These are phyloP conservation scores for Eremobia ochroleuca DNA, from an alignment of 2,888 invertebrate species.

Conservation along the genomic window DNA sequence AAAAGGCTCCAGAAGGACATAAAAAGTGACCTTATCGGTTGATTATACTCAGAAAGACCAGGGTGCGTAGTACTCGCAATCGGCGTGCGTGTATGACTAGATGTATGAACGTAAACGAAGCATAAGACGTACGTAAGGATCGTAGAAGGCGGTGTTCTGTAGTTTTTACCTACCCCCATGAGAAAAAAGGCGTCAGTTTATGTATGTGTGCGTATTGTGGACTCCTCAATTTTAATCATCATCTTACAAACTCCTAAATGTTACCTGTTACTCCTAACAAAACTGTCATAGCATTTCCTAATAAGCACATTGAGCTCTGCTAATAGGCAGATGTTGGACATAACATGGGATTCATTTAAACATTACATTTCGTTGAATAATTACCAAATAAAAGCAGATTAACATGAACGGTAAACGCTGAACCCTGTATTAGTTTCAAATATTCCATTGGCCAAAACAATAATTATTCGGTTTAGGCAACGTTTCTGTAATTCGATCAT, in stretches of 20 bases:
- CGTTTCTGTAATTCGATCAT: slow-evolving; percentile 43
- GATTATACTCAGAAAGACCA: neutral
- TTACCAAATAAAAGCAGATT: slow-evolving; percentile 49
- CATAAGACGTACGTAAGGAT: too few relatives aligned
- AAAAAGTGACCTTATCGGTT: too few relatives aligned
- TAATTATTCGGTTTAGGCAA: slow-evolving; percentile 38
- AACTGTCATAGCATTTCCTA: neutral
- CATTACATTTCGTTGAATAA: slow-evolving; percentile 12
- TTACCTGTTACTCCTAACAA: too few relatives aligned
- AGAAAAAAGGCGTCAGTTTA: too few relatives aligned
- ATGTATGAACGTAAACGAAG: too few relatives aligned
- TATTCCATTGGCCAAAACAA: slow-evolving; percentile 44
- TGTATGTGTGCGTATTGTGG: too few relatives aligned
- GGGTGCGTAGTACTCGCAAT: neutral
- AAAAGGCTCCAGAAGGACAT: too few relatives aligned
- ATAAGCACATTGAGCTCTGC: neutral
- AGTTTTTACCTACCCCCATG: too few relatives aligned
- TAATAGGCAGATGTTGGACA: neutral
- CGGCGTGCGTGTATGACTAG: too few relatives aligned
- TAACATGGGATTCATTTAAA: slow-evolving; percentile 16
- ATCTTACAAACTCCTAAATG: neutral
- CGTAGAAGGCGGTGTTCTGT: neutral
- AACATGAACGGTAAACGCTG: slow-evolving; percentile 31
- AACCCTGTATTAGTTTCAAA: slow-evolving; percentile 52
- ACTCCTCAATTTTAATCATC: neutral